A percentile compares a stretch with the other conserved stretches of the same genome.
Evolutionary conservation across 2,888 invertebrate genomes (phyloP).

Genomic region (Caprella mutica): DNA sequence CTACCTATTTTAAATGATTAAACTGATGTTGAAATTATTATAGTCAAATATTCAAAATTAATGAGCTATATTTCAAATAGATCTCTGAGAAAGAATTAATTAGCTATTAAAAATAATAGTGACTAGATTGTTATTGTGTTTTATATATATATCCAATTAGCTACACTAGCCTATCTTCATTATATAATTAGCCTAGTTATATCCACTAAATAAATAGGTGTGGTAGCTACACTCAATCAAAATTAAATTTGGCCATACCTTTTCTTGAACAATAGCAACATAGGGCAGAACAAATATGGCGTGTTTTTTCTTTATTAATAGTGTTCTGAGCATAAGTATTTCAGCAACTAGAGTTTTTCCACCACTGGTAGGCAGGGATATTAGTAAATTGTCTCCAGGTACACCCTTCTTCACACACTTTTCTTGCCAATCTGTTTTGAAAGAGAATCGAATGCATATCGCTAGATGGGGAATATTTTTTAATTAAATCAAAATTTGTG

Average conservation of each 20-base stretch:
- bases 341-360: conserved; percentile 96
- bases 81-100: background rate
- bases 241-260: too few species aligned
- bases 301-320: conserved; percentile 67
- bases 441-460: background rate
- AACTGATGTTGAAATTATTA: too few species aligned
- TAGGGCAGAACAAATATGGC: conserved; percentile 83
- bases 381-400: conserved; percentile 73
- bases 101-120: conserved; percentile 1
- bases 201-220: too few species aligned
- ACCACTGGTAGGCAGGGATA: conserved; percentile 89
- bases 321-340: conserved; percentile 75
- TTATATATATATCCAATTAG: background rate
- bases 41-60: too few species aligned
- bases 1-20: too few species aligned
- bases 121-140: background rate
- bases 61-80: background rate
- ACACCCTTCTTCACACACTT: conserved; percentile 62
- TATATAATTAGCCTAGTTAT: background rate
- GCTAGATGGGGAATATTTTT: background rate
- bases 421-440: conserved; percentile 81
- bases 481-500: background rate
- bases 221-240: too few species aligned
- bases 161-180: background rate
- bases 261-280: conserved; percentile 94